phyloP scores from a whole-genome alignment of 2,113 vertebrate species.

The Etia nguti region DNA sequence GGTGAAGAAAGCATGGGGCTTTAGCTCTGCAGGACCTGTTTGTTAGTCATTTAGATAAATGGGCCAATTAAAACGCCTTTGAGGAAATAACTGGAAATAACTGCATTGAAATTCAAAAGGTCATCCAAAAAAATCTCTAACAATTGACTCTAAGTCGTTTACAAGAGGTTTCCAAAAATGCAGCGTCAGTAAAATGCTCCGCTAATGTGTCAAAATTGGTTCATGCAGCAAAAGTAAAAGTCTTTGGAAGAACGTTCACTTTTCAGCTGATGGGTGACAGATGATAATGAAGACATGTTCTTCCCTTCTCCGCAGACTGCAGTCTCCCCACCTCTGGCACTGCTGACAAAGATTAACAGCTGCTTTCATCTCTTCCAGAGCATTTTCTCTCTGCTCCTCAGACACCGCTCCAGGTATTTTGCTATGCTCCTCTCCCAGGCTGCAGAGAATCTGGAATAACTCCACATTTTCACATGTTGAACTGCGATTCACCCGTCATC shows the following conservation, averaged over 20 bases:
- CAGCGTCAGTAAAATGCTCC: background rate
- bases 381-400: constrained; percentile 41
- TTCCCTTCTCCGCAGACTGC: constrained; percentile 29
- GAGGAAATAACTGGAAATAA: constrained; percentile 35
- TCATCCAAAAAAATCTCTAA: constrained; percentile 17
- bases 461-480: constrained; percentile 38
- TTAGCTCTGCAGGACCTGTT: constrained; percentile 38
- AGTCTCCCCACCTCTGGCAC: constrained; percentile 36
- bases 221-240: constrained; percentile 13
- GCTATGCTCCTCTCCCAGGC: constrained; percentile 25
- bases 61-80: constrained; percentile 19
- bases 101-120: constrained; percentile 42
- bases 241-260: constrained; percentile 19
- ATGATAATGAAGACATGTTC: constrained; percentile 66
- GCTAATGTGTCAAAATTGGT: constrained; percentile 17
- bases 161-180: background rate
- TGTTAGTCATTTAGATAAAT: constrained; percentile 59
- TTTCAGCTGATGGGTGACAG: constrained; percentile 60
- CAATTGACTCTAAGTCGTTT: constrained; percentile 16
- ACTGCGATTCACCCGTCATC: constrained; percentile 54
- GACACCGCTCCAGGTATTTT: constrained; percentile 43
- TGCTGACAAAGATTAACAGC: constrained; percentile 73
- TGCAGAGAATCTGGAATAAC: constrained; percentile 31
- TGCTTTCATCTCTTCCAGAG: constrained; percentile 68
- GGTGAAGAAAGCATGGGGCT: constrained; percentile 32